phyloP scores from a whole-genome alignment of 2,888 invertebrate genomes.

The Serripes groenlandicus region DNA sequence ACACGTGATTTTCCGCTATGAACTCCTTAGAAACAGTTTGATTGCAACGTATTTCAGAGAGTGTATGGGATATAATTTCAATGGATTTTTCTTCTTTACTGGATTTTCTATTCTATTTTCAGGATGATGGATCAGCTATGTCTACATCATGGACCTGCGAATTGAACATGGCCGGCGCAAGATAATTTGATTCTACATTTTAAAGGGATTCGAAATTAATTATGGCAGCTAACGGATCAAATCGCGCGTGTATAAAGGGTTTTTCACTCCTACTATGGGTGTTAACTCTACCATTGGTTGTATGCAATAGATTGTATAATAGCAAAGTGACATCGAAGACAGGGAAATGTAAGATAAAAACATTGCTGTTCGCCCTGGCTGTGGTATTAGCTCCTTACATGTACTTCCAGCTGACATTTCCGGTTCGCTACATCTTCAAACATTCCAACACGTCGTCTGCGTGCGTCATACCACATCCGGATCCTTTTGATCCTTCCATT shows the following conservation, averaged over 20 bases:
- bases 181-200: not conserved
- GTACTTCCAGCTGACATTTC: constrained; percentile 61
- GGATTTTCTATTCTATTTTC: too few relatives aligned
- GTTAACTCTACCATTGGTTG: not conserved
- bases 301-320: not conserved
- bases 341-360: not conserved
- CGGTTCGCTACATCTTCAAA: constrained; percentile 59
- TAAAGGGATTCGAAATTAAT: too few relatives aligned
- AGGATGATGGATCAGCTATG: too few relatives aligned
- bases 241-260: too few relatives aligned
- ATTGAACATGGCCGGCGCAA: not conserved
- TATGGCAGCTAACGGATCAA: not conserved
- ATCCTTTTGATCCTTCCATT: constrained; percentile 62
- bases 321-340: not conserved
- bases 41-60: too few relatives aligned
- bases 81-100: too few relatives aligned
- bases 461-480: constrained; percentile 54
- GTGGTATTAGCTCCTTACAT: constrained; percentile 22
- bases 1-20: too few relatives aligned
- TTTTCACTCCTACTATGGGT: too few relatives aligned
- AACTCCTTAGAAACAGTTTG: too few relatives aligned
- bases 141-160: not conserved
- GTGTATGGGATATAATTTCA: too few relatives aligned
- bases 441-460: constrained; percentile 44
- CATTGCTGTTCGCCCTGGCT: not conserved